These are phyloP conservation scores for Emydocephalus ijimae DNA, from an alignment of 2,113 vertebrate genomes.

Conservation along the genomic window DNA sequence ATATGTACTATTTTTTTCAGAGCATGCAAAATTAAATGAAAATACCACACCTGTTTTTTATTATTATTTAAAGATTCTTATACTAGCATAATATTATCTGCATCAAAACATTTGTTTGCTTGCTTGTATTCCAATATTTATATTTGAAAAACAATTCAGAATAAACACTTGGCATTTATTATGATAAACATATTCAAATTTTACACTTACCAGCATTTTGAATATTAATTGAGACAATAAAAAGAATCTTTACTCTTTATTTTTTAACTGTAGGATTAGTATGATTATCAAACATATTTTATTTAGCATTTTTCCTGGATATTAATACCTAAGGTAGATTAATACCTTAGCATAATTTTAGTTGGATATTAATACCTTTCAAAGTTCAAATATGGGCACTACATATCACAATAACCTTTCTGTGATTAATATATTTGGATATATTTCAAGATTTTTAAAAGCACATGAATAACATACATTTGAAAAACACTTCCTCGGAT, in stretches of 20 bases:
- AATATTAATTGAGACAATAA: neutral
- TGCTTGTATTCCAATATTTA: neutral
- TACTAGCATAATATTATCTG: neutral
- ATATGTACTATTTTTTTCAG: neutral
- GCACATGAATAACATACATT: neutral
- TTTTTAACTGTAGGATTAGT: neutral
- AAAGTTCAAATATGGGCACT: neutral
- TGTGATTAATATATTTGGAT: neutral
- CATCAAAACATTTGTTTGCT: neutral
- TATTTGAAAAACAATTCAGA: neutral
- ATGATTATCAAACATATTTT: neutral
- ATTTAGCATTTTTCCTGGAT: neutral
- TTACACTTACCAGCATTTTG: neutral
- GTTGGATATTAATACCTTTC: neutral
- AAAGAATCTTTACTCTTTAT: neutral
- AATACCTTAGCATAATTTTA: neutral
- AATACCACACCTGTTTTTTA: neutral
- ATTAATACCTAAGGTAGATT: neutral
- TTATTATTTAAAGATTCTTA: neutral
- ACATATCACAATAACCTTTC: neutral
- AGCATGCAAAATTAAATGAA: neutral
- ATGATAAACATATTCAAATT: neutral
- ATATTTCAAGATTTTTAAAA: neutral
- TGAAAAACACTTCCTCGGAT: neutral
- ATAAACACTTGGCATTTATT: neutral